A percentile compares a stretch with the other conserved stretches of the same genome.
These are phyloP conservation scores for Polypterus senegalus DNA, from an alignment of 2,113 vertebrate genomes.

Conservation along the genomic window DNA sequence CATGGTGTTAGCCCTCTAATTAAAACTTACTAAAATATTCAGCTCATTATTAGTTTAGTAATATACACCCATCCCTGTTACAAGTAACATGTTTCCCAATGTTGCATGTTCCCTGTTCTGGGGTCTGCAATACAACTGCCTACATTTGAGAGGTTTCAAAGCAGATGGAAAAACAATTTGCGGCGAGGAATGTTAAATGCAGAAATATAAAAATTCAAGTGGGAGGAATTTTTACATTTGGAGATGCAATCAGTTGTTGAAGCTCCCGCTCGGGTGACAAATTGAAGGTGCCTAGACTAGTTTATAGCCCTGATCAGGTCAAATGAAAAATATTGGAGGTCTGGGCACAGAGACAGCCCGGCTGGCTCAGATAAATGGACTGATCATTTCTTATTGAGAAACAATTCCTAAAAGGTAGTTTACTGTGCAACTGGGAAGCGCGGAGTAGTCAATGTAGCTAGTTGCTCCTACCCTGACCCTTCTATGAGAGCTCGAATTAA, in stretches of 20 bases:
- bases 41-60: no score
- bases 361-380: conserved; percentile 91
- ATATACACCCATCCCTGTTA: no score
- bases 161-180: conserved; percentile 5
- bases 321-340: conserved; percentile 84
- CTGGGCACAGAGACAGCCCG: conserved; percentile 78
- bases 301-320: conserved; percentile 90
- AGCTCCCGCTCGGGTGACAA: conserved; percentile 61
- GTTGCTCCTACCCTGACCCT: conserved; percentile 82
- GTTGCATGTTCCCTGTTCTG: no score
- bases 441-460: conserved; percentile 65
- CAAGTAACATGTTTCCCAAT: no score
- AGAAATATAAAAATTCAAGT: conserved; percentile 29
- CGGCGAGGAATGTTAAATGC: not conserved
- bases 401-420: conserved; percentile 96
- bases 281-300: conserved; percentile 80
- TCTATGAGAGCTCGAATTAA: conserved; percentile 71
- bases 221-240: conserved; percentile 50
- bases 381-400: conserved; percentile 95
- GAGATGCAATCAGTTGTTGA: conserved; percentile 55
- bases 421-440: conserved; percentile 76
- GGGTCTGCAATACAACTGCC: no score
- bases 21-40: no score
- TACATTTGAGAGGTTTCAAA: not conserved
- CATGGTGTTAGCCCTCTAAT: no score